Evolutionary conservation across 2,888 invertebrate species (phyloP), one percentile per base, ranked within the genome.

Genomic region (Ophion ellenae): DNA sequence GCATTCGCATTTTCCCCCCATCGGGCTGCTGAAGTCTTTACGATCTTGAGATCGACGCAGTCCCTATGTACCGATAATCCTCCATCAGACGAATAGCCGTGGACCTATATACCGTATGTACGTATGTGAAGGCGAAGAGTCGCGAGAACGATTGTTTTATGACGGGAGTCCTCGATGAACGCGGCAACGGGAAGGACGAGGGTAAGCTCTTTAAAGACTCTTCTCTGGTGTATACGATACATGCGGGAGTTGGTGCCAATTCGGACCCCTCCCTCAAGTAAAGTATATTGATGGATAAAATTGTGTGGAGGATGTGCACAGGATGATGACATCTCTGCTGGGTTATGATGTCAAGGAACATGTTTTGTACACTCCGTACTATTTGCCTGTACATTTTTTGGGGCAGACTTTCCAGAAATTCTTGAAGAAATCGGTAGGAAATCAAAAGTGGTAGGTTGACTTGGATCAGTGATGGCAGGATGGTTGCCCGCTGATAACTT

Each of bases 81-180:
- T 73, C 75, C 67, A 85, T 83, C 81, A 66, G 17, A 74, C 28
- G 32, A 81, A 64, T 81, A 57, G 20, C 73, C 70, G n/a, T 79
- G 59, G 14, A 28, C 57, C 11, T 32, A 20, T 47, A 17, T 32
- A 79, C 57, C 57, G 47, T 61, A 63, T 63, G 61, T 70, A 63
- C 70, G 45, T 24, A 40, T 69, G 79, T 40, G 59, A 36, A 70
- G 74, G 20, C 80, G 82, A 73, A 84, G 86, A 82, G 70, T 78
- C 63, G 79, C 83, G 77, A 75, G 67, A 81, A 83, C 85, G 84
- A 86, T 85, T 85, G 87, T 88, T 88, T 88, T 87, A 86, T 87
- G 87, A 85, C 84, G 81, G 81, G 45, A 70, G 32, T 75, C 66
- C 66, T 81, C 70, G 75, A 78, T 84, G 74, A 86, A 84, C 84